Evolutionary conservation across 2,888 invertebrate genomes (phyloP).

Genomic region (Coenonympha glycerion): DNA sequence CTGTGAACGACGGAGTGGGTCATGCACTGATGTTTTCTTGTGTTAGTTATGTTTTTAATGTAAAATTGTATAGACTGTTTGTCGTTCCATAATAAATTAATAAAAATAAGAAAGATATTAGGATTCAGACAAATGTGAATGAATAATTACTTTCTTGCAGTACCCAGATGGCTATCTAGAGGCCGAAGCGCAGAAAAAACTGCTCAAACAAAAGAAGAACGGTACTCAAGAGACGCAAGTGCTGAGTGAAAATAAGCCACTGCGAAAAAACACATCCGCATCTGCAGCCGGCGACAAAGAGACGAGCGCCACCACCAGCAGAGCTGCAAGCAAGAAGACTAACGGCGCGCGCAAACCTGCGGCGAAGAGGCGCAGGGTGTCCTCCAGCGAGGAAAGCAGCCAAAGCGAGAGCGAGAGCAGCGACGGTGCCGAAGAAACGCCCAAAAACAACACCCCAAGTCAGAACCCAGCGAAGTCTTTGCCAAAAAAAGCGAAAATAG

Average conservation of each 20-base stretch:
- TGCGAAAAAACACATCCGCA: not conserved
- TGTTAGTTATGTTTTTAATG: no score
- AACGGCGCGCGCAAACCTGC: not conserved
- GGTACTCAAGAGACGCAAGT: no score
- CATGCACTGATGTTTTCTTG: no score
- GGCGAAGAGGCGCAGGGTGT: not conserved
- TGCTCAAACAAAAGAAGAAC: conserved; percentile 42
- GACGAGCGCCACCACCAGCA: not conserved
- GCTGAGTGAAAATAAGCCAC: not conserved
- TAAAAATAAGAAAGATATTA: no score
- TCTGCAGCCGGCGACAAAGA: not conserved
- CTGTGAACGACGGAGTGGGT: no score
- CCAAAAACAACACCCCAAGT: not conserved
- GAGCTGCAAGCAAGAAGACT: not conserved
- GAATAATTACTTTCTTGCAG: conserved; percentile 41
- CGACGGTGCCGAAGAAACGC: not conserved
- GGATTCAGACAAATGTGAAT: no score
- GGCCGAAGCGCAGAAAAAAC: conserved; percentile 74
- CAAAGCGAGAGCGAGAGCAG: not conserved
- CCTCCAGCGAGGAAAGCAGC: not conserved
- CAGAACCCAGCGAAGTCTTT: no score
- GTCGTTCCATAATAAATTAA: no score
- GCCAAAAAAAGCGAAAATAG: not conserved
- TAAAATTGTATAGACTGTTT: no score
- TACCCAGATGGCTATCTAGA: conserved; percentile 85